Base-by-base conservation (phyloP, 2,888 invertebrate genomes). In the Hyposoter dolosus region DNA sequence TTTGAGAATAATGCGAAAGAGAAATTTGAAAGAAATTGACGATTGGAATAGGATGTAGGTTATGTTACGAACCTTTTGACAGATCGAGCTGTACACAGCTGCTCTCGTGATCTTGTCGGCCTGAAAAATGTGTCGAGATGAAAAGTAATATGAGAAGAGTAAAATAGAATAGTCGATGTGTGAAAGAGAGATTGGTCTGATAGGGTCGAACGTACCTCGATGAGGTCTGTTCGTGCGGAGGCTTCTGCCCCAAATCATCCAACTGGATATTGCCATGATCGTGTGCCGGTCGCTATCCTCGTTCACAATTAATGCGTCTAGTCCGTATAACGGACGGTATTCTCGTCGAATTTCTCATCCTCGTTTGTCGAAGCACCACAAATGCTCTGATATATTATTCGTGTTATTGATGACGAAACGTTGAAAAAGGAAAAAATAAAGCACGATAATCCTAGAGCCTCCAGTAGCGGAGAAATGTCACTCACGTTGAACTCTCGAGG, bases 81-180 rank as follows among this genome's bases (percentile, higher is more conserved):
- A 95, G 93, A 92, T 95, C 95, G 88, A 95, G 93, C 90, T 95
- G 94, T 85, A 95, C 94, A 89, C 93, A 96, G 93, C 95, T 95
- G 94, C 97, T 97, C 94, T 96, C 96, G 92, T 95, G 95, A 92
- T 94, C 93, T 69, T 92, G 93, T 81, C 93, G 93, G 90, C 92
- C 94, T 94, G 90, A 76, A 90, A 91, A 83, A 82, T 86, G 87
- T 45, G 10, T 66, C 28, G 63, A 71, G 47, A 47, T 66, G 7
- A 84, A 86, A 87, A 56, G 74, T 50, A 35, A 15, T 89, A 92
- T 93, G 17, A 15, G 15, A 17, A 15, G 15, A 23, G 32, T 60
- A 69, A 65, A 23, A 65, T 53, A 69, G 1, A 71, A 53, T 15
- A 32, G 23, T 9, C 17, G 35, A n/a, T 43, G 17, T 19, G 23